Evolutionary conservation across 92 coral and sea anemone species (phyloP).

Genomic region (Porites divaricata): DNA sequence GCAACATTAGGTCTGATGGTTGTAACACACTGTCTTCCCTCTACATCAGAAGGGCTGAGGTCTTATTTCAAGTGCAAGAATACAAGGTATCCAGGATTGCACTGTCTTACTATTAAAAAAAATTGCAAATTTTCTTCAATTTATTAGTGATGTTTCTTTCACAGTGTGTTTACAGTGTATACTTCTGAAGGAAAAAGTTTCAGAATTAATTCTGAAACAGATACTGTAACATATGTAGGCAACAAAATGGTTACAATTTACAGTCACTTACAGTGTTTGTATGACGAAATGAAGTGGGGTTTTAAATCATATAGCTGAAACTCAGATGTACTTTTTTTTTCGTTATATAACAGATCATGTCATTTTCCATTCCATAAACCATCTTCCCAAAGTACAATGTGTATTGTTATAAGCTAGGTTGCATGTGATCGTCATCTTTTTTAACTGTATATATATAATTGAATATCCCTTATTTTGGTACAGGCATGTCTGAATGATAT

Average conservation of each 20-base stretch:
- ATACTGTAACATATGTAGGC: no score
- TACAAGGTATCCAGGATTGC: conserved; percentile 50
- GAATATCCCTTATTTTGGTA: background rate
- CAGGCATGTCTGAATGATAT: conserved; percentile 84
- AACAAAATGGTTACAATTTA: no score
- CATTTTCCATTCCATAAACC: background rate
- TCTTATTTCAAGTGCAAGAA: conserved; percentile 70
- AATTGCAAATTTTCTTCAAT: background rate
- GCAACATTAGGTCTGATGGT: conserved; percentile 24
- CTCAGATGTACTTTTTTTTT: background rate
- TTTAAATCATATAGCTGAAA: no score
- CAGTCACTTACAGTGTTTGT: no score
- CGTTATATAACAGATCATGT: background rate
- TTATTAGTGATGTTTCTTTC: no score
- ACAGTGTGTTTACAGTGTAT: no score
- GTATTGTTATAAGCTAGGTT: no score
- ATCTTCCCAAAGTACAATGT: background rate
- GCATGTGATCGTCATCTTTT: no score
- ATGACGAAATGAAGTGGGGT: no score
- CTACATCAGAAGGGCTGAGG: conserved; percentile 79
- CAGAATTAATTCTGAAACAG: no score
- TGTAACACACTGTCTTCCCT: conserved; percentile 40
- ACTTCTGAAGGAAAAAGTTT: no score
- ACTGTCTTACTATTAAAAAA: background rate
- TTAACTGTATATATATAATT: background rate